Evolutionary conservation across 2,888 invertebrate genomes (phyloP), one percentile per base, ranked within the genome.

Genomic region (Mongoloraphidia duomilia): DNA sequence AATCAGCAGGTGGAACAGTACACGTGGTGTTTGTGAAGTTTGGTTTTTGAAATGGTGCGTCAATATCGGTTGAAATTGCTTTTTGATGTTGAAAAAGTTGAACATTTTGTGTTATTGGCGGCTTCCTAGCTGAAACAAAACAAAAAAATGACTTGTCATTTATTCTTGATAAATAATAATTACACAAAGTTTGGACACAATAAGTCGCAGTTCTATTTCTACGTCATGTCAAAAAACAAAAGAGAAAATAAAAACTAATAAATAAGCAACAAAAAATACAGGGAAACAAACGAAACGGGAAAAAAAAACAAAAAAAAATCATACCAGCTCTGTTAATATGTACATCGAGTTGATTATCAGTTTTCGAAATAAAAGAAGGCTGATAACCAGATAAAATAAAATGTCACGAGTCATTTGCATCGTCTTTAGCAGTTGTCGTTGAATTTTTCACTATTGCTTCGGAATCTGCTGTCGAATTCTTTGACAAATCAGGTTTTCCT

Each of bases 71-170:
- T 41, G 41, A 3, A 14, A 9, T 1, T 42, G 26, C 42, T n/a
- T 17, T 42, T 9, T n/a, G 34, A 10, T 26, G 33, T 14, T 40
- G 40, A 14, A 42, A 33, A 42, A n/a, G 26, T 42, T 42, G 42
- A 42, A 26, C 26, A 42, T 42, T 42, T 33, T 17, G 42, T 26
- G 17, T 8, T 73, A 74, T 69, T 69, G 72, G 70, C 69, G 73
- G 70, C 74, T 74, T 75, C 74, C 75, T 75, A 70, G 73, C 75
- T 75, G 71, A 65, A 75, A 75, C 74, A 75, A 74, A 73, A 47
- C 48, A 41, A 53, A 52, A 47, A 40, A 50, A 48, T 51, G 51
- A 52, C 47, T 52, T 53, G 49, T 55, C 36, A 49, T 41, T 39
- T 2, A 44, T 40, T n/a, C 35, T 39, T 6, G 26, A 26, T 26